Evolutionary conservation across 2,888 invertebrate species (phyloP), one percentile per base, ranked within the genome.

Genomic region (Noctua janthina): DNA sequence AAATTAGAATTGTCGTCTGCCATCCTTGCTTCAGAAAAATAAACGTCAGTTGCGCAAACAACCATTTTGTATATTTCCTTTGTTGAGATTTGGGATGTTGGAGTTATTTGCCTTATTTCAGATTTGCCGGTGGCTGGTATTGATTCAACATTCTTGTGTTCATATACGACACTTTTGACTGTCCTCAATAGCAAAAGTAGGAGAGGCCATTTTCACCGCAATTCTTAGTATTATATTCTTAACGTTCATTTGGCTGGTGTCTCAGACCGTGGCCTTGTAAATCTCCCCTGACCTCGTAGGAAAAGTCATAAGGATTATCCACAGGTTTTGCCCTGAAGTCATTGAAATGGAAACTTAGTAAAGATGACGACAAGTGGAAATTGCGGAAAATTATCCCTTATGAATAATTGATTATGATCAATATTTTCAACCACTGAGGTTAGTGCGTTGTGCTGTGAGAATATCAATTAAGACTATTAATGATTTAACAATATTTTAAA

Each of bases 1-100:
- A 93, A 94, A 95, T 95, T 95, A 95, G 92, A 91, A 88, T 89
- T 93, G 93, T 92, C 92, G 88, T 90, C 91, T 89, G 90, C 88
- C 88, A 88, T 79, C 83, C 83, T 87, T 82, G 90, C 84, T 86
- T 83, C 69, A 87, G 76, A 83, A 88, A 87, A 84, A 87, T 86
- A 85, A 74, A 82, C 78, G 79, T 77, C 79, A 78, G 43, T 56
- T 64, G 29, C 68, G 71, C 64, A 81, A 78, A 88, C 13, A 83
- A 51, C 6, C 7, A 51, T 72, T 83, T 76, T 68, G 75, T 79
- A 69, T 11, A 71, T 78, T 86, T 78, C 69, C 76, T 82, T 73
- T 66, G 66, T 77, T 29, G 2, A 54, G 20, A 35, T 56, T 77
- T 69, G 8, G 23, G n/a, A 62, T 46, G 23, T 74, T 54, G 8